Conservation (phyloP, 2,888 invertebrate genomes). For the Lottia gigantea region DNA sequence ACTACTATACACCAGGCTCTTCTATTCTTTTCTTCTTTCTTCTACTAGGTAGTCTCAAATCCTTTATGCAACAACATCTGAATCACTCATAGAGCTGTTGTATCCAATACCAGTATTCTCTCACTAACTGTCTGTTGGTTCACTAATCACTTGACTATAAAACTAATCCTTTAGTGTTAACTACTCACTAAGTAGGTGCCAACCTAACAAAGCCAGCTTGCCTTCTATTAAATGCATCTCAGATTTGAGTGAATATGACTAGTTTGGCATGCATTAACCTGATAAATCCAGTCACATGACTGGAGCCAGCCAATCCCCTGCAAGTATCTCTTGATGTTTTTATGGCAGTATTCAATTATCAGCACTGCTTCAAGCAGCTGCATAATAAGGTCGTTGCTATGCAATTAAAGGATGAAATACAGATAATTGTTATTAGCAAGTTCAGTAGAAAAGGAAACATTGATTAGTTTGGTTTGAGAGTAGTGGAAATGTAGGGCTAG, state of each 20-base stretch:
- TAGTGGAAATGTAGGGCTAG: too few relatives aligned
- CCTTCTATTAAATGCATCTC: constrained; percentile 8
- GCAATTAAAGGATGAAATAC: constrained; percentile 2
- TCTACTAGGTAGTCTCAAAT: constrained; percentile 7
- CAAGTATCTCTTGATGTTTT: constrained; percentile 7
- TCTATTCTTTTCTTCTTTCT: background rate
- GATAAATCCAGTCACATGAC: constrained; percentile 8
- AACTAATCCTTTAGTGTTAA: constrained; percentile 3
- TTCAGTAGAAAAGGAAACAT: background rate
- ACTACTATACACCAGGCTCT: too few relatives aligned
- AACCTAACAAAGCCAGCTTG: constrained; percentile 2
- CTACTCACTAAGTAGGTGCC: constrained; percentile 6
- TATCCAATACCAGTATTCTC: too few relatives aligned
- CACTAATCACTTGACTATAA: too few relatives aligned
- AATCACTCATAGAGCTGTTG: background rate
- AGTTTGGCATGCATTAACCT: constrained; percentile 11
- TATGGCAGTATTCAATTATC: constrained; percentile 11
- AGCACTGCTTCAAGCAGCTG: constrained; percentile 9
- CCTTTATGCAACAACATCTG: constrained; percentile 10
- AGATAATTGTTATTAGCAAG: background rate
- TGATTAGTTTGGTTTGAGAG: background rate
- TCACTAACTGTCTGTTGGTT: too few relatives aligned
- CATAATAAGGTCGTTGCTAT: constrained; percentile 11
- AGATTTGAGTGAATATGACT: constrained; percentile 11
- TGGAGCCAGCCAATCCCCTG: constrained; percentile 2